A percentile compares a stretch with the other conserved stretches of the same genome.
phyloP scores from a whole-genome alignment of 1,140 invertebrate genomes.

The Atta cephalotes region DNA sequence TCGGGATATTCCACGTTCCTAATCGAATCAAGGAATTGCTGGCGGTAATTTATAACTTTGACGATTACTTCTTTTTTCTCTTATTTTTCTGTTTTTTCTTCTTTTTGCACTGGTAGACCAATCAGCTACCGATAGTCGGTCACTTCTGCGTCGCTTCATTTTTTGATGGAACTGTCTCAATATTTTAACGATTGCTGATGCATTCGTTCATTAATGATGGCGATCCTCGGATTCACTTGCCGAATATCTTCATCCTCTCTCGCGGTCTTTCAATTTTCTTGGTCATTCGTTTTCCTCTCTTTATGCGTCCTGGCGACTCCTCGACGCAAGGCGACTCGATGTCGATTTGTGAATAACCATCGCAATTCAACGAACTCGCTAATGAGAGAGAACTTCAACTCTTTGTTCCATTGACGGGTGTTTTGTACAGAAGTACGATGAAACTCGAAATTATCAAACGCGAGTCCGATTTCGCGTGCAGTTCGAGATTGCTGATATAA shows the following conservation, averaged over 20 bases:
- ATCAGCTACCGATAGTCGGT: slow-evolving; percentile 41
- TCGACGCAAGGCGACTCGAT: slow-evolving; percentile 3
- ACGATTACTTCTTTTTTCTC: background rate
- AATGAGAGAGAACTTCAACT: slow-evolving; percentile 16
- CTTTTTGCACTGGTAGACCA: slow-evolving; percentile 15
- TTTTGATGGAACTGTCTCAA: slow-evolving; percentile 33
- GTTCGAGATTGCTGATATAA: slow-evolving; percentile 7
- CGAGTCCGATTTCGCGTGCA: slow-evolving; percentile 9
- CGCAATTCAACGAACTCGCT: slow-evolving; percentile 37
- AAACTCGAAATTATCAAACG: slow-evolving; percentile 32
- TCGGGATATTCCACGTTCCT: slow-evolving; percentile 51
- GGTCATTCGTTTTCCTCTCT: slow-evolving; percentile 14
- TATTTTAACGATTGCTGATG: slow-evolving; percentile 42
- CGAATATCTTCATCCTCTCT: slow-evolving; percentile 35
- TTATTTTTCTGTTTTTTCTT: background rate
- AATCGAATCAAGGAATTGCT: slow-evolving; percentile 64
- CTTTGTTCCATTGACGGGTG: slow-evolving; percentile 21
- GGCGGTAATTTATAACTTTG: slow-evolving; percentile 60
- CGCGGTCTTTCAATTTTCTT: slow-evolving; percentile 51
- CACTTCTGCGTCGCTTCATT: slow-evolving; percentile 45
- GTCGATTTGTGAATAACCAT: slow-evolving; percentile 10
- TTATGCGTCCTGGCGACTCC: slow-evolving; percentile 43
- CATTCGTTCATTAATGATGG: slow-evolving; percentile 53
- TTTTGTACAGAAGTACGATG: slow-evolving; percentile 29
- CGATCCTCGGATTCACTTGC: slow-evolving; percentile 18